Evolutionary conservation across 2,113 vertebrate genomes (phyloP), one percentile per base, ranked within the genome.

Genomic region (Boleophthalmus pectinirostris): DNA sequence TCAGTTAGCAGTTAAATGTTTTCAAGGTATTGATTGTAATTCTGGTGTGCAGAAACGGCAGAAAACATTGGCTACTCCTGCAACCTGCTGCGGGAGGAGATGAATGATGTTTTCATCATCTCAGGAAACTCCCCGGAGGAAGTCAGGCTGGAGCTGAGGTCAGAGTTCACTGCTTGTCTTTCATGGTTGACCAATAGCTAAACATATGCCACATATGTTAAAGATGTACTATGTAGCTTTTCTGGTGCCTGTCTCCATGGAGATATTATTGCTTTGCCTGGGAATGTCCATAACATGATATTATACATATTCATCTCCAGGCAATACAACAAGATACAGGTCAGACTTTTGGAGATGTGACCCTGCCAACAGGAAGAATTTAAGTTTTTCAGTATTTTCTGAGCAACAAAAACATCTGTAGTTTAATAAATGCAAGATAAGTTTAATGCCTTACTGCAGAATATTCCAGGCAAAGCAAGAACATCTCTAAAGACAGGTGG

Each of bases 61-160:
- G 94, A 97, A 82, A 99, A 98, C 92, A 96, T 97, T 1, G 96
- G 96, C 5, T 98, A 97, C 82, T 94, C 97, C 0, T 98, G 96
- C 89, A 96, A 95, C 84, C 79, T 99, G 82, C 91, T 99, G 65
- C 85, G 93, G 0, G 96, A 98, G 54, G 95, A 96, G 82, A 98
- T 98, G 97, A 94, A 91, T 1, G 94, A 94, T 0, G 78, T 98
- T 29, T 97, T 98, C 54, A 1, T 91, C n/a, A 64, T 99, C 63
- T 90, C 94, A 0, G 95, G 93, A 33, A 89, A 87, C 70, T 93
- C 94, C 0, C 70, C 89, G 0, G 91, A 95, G 11, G 94, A 93
- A 0, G 92, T 99, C 60, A 75, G 76, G 64, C 80, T 91, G 58
- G 95, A 98, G n/a, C 95, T 99, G 83, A 96, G 96, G 97, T 98